These are phyloP conservation scores for Tyrophagus putrescentiae DNA, from an alignment of 1,140 invertebrate genomes.

Conservation along the genomic window DNA sequence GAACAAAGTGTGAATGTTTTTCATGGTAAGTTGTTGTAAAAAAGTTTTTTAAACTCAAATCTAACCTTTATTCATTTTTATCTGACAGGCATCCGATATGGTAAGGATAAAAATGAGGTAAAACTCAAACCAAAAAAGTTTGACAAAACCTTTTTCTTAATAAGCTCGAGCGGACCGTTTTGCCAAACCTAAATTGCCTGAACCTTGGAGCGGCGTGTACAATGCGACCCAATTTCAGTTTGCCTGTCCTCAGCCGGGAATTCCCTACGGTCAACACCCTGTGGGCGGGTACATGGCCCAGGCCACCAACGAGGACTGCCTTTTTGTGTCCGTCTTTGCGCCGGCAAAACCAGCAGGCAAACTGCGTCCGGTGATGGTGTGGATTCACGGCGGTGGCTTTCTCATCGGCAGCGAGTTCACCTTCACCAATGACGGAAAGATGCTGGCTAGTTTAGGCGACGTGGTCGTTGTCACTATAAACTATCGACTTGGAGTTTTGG, in stretches of 20 bases:
- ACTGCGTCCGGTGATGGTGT: slow-evolving; percentile 1
- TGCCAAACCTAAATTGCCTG: not conserved
- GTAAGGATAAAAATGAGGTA: too few species aligned
- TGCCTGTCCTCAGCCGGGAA: not conserved
- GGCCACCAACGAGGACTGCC: too few species aligned
- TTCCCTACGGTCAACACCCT: not conserved
- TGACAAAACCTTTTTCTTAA: too few species aligned
- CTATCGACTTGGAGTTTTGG: slow-evolving; percentile 55
- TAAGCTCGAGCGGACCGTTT: not conserved
- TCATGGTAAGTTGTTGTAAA: too few species aligned
- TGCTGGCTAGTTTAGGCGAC: slow-evolving; percentile 32
- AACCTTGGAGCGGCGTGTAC: slow-evolving; percentile 1
- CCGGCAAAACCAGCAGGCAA: too few species aligned
- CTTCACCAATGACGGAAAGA: not conserved
- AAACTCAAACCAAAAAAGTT: too few species aligned
- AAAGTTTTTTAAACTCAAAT: too few species aligned
- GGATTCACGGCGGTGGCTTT: not conserved
- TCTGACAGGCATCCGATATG: too few species aligned
- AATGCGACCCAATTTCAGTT: not conserved
- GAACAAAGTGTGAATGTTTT: too few species aligned
- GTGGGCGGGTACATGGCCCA: too few species aligned
- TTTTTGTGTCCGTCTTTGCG: too few species aligned
- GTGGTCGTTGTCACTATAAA: slow-evolving; percentile 60
- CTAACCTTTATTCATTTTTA: too few species aligned
- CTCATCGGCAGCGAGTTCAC: not conserved